Conservation (phyloP, 2,888 invertebrate species). For the Atethmia centrago region DNA sequence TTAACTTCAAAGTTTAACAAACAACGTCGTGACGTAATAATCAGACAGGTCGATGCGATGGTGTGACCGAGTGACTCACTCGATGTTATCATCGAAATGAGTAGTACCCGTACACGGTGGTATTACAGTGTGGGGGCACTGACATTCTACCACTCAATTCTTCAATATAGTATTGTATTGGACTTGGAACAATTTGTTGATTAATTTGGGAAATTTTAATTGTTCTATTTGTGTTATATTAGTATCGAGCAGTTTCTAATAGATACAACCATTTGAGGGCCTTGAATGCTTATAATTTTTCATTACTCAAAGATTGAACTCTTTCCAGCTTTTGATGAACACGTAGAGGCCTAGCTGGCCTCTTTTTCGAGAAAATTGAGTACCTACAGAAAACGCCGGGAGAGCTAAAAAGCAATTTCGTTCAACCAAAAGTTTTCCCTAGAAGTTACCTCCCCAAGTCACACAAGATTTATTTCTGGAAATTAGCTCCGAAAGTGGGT, state of each 20-base stretch:
- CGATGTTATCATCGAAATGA: slow-evolving; percentile 38
- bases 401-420: slow-evolving; percentile 39
- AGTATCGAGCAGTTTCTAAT: background rate
- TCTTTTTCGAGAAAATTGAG: background rate
- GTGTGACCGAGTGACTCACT: slow-evolving; percentile 51
- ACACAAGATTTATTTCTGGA: slow-evolving; percentile 48
- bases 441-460: slow-evolving; percentile 31
- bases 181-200: slow-evolving; percentile 10
- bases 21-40: slow-evolving; percentile 46
- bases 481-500: slow-evolving; percentile 47
- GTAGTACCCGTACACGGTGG: slow-evolving; percentile 5
- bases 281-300: slow-evolving; percentile 5
- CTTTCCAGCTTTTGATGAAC: background rate
- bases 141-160: slow-evolving; percentile 26
- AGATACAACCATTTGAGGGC: background rate
- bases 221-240: slow-evolving; percentile 9
- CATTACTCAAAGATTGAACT: background rate
- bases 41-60: slow-evolving; percentile 49
- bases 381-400: slow-evolving; percentile 4
- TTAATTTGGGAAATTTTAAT: slow-evolving; percentile 10
- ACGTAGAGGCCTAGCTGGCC: background rate
- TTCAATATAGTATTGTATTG: slow-evolving; percentile 21
- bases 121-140: slow-evolving; percentile 38
- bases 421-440: slow-evolving; percentile 24
- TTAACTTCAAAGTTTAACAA: slow-evolving; percentile 30